These are phyloP conservation scores for Paracyclopina nana DNA, from an alignment of 1,140 invertebrate genomes.

Conservation along the genomic window DNA sequence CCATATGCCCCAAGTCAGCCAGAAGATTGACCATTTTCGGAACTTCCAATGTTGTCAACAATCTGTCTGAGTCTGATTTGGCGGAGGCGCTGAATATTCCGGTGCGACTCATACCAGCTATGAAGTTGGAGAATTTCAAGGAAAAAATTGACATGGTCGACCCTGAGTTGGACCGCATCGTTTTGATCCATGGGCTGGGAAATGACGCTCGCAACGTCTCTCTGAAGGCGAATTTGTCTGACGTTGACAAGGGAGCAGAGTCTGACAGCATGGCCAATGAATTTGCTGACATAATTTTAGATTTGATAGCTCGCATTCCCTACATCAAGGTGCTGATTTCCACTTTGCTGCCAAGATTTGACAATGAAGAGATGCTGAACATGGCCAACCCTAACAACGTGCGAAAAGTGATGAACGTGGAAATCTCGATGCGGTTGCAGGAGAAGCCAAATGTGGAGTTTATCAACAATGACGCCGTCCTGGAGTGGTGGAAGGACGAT, in stretches of 20 bases:
- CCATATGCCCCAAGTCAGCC: not conserved
- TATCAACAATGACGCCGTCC: conserved; percentile 3
- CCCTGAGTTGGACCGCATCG: not conserved
- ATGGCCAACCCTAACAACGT: conserved; percentile 8
- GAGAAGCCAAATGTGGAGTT: not conserved
- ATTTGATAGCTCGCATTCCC: not conserved
- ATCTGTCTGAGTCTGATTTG: not conserved
- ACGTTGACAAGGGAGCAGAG: conserved; percentile 9
- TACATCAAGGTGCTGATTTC: not conserved
- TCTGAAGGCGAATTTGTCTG: not conserved
- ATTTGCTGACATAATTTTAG: conserved; percentile 4
- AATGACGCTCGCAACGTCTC: not conserved
- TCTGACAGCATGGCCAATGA: conserved; percentile 7
- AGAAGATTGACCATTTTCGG: not conserved
- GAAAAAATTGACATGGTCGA: not conserved
- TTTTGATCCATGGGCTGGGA: conserved; percentile 2
- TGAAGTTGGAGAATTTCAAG: not conserved
- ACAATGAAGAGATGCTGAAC: not conserved
- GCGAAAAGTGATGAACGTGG: conserved; percentile 11
- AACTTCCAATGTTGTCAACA: not conserved
- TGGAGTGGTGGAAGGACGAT: conserved; percentile 1
- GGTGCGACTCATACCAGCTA: not conserved
- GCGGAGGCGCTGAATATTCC: too few species aligned
- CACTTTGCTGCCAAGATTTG: conserved; percentile 4
- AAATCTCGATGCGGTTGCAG: not conserved